These are phyloP conservation scores for Charanyca ferruginea DNA, from an alignment of 2,888 invertebrate genomes.

Conservation along the genomic window DNA sequence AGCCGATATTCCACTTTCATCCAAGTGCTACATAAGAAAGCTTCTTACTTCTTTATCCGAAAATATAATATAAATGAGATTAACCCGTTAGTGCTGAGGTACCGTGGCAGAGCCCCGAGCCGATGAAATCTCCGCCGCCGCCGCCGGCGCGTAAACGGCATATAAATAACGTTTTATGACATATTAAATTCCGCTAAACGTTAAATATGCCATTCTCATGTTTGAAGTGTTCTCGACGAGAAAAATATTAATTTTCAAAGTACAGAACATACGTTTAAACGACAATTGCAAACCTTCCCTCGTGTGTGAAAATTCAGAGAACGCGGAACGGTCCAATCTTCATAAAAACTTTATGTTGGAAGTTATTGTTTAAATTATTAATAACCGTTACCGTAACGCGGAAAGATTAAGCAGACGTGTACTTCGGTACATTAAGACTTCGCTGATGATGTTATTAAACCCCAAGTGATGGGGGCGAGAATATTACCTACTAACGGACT, in stretches of 20 bases:
- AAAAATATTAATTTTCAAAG: constrained; percentile 75
- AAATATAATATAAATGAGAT: constrained; percentile 70
- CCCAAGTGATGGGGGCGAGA: background rate
- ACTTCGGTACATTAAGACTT: constrained; percentile 24
- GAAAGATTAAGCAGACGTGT: constrained; percentile 38
- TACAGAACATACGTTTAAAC: constrained; percentile 57
- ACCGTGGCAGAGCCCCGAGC: constrained; percentile 63
- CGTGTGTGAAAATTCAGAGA: constrained; percentile 43
- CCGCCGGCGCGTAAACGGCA: constrained; percentile 78
- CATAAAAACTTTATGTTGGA: constrained; percentile 52
- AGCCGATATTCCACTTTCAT: constrained; percentile 43
- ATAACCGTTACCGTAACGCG: constrained; percentile 45
- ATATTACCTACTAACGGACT: background rate
- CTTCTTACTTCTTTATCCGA: constrained; percentile 61
- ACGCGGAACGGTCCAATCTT: constrained; percentile 44
- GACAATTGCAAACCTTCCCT: constrained; percentile 46
- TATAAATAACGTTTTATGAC: constrained; percentile 88
- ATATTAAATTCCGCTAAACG: constrained; percentile 87
- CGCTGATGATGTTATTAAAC: constrained; percentile 12
- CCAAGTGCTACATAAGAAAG: constrained; percentile 60
- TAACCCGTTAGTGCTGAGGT: constrained; percentile 71
- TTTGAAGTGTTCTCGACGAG: constrained; percentile 77
- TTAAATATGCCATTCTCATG: constrained; percentile 86
- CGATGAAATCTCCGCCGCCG: constrained; percentile 77
- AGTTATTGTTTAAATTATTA: constrained; percentile 56